Conservation (phyloP, 2,888 invertebrate species). For the Euzetes globulus region DNA sequence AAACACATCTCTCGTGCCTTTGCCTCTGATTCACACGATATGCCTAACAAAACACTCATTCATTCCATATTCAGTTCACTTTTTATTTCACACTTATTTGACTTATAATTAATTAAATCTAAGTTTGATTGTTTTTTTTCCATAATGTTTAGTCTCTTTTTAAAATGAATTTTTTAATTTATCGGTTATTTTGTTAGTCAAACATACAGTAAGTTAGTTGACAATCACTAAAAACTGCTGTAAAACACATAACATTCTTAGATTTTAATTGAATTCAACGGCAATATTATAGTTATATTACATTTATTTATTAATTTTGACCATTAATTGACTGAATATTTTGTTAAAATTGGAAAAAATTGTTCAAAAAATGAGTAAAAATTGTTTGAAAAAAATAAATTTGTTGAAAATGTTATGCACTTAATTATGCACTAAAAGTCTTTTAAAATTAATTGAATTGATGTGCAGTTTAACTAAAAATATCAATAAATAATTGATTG, state of each 20-base stretch:
- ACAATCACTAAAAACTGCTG: conserved; percentile 7
- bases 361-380: background rate
- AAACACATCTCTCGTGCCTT: conserved; percentile 11
- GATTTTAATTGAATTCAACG: background rate
- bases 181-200: background rate
- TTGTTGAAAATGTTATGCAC: conserved; percentile 19
- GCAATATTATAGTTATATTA: conserved; percentile 11
- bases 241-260: background rate
- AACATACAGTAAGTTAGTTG: background rate
- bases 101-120: background rate
- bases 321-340: too few species aligned
- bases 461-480: conserved; percentile 21
- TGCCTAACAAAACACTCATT: conserved; percentile 8
- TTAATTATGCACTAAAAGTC: conserved; percentile 21
- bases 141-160: background rate
- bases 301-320: background rate
- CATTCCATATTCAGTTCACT: background rate
- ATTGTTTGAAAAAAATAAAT: background rate
- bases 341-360: background rate
- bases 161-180: background rate
- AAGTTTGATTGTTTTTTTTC: background rate
- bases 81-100: background rate
- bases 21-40: conserved; percentile 23
- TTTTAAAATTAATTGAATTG: background rate
- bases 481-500: background rate